Evolutionary conservation across 2,113 vertebrate species (phyloP).

Genomic region (Chaetura pelagica): DNA sequence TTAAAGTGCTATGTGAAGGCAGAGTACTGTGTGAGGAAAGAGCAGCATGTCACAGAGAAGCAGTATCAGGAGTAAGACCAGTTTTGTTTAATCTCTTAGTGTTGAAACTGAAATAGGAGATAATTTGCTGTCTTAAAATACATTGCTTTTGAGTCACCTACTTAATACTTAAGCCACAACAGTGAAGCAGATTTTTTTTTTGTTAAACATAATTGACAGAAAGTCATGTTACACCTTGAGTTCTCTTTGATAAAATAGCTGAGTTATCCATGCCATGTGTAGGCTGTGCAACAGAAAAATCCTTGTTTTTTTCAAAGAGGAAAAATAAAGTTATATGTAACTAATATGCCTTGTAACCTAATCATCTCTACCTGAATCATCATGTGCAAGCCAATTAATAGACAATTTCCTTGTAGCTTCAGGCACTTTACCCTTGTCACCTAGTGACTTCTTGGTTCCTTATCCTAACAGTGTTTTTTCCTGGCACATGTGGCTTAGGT

Average conservation of each 20-base stretch:
- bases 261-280: background rate
- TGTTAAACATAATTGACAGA: background rate
- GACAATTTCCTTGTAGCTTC: constrained; percentile 4
- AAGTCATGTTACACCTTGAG: background rate
- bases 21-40: background rate
- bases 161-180: background rate
- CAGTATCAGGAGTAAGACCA: background rate
- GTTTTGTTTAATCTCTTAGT: background rate
- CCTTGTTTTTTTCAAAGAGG: background rate
- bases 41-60: background rate
- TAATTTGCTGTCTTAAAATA: constrained; percentile 18
- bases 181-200: background rate
- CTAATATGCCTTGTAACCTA: background rate
- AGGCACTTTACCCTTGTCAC: background rate
- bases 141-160: background rate
- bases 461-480: background rate
- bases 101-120: background rate
- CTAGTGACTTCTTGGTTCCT: constrained; percentile 46
- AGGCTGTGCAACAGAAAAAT: background rate
- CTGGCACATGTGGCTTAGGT: background rate
- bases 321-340: background rate
- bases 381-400: background rate
- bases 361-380: background rate
- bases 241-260: background rate
- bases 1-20: constrained; percentile 4